A percentile compares a stretch with the other conserved stretches of the same genome.
These are phyloP conservation scores for Saguinus midas DNA, from an alignment of 2,113 vertebrate species.

Conservation along the genomic window DNA sequence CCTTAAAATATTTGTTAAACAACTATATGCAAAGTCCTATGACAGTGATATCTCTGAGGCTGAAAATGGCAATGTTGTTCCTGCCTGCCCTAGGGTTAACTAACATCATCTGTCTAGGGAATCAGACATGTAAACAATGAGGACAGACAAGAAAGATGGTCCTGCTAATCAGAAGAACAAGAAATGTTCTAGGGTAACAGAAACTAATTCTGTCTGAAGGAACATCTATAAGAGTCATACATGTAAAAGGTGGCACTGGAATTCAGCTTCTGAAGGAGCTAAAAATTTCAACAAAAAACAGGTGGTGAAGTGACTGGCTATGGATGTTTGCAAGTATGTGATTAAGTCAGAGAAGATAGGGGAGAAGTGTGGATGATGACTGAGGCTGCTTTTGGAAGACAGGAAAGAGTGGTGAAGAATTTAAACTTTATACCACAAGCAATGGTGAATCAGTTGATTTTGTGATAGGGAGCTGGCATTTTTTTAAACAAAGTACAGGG, in stretches of 20 bases:
- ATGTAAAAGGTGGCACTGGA: not conserved
- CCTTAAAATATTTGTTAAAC: not conserved
- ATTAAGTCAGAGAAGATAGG: not conserved
- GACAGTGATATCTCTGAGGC: not conserved
- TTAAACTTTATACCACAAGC: not conserved
- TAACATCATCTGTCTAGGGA: not conserved
- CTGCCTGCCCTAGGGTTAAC: not conserved
- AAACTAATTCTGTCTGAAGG: not conserved
- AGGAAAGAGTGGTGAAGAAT: not conserved
- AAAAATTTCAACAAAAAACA: not conserved
- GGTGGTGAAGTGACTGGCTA: not conserved
- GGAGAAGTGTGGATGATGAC: not conserved
- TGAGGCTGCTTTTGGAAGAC: not conserved
- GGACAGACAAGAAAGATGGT: not conserved
- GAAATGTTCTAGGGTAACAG: not conserved
- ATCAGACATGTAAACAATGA: not conserved
- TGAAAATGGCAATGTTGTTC: not conserved
- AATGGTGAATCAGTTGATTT: not conserved
- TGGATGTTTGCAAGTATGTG: not conserved
- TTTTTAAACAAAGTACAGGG: not conserved
- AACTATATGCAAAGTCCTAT: not conserved
- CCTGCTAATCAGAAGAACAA: not conserved
- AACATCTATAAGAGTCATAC: not conserved
- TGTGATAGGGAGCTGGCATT: not conserved
- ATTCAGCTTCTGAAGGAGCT: not conserved